These are phyloP conservation scores for Siniperca chuatsi DNA, from an alignment of 2,113 vertebrate genomes.

Conservation along the genomic window DNA sequence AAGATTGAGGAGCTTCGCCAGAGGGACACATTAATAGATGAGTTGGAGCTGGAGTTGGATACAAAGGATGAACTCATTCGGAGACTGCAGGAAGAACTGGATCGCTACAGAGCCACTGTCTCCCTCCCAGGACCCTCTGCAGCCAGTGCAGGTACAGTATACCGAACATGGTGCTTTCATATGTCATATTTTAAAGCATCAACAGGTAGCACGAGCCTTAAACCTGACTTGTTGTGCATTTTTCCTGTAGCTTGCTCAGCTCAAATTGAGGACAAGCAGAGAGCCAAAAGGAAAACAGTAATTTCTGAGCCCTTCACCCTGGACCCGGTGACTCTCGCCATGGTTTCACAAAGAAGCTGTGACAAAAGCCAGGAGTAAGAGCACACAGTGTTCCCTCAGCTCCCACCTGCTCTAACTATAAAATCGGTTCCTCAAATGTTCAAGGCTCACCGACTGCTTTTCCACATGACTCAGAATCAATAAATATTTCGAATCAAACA, in stretches of 20 bases:
- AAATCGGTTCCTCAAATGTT: slow-evolving; percentile 12
- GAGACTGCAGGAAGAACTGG: slow-evolving; percentile 85
- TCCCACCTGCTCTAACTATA: slow-evolving; percentile 13
- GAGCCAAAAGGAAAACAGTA: slow-evolving; percentile 76
- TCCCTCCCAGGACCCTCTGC: slow-evolving; percentile 70
- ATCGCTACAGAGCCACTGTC: slow-evolving; percentile 80
- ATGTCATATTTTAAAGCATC: slow-evolving; percentile 4
- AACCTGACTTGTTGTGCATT: neutral
- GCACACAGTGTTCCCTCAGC: slow-evolving; percentile 31
- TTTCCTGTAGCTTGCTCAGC: slow-evolving; percentile 51
- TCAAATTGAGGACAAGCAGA: slow-evolving; percentile 64
- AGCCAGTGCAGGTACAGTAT: slow-evolving; percentile 56
- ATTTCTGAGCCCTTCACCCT: slow-evolving; percentile 77
- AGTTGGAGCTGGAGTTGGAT: slow-evolving; percentile 85
- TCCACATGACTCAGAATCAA: slow-evolving; percentile 17
- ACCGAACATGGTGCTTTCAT: neutral
- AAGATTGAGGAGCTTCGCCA: slow-evolving; percentile 87
- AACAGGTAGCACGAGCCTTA: neutral
- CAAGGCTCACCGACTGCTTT: slow-evolving; percentile 9
- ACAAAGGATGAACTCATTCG: slow-evolving; percentile 87
- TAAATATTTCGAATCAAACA: neutral
- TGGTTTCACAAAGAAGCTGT: slow-evolving; percentile 72
- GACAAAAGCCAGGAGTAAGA: slow-evolving; percentile 84
- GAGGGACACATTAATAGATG: slow-evolving; percentile 85
- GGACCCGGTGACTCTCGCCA: slow-evolving; percentile 68